Base-by-base conservation (phyloP, 1,140 invertebrate species). In the Calliopsis andreniformis region DNA sequence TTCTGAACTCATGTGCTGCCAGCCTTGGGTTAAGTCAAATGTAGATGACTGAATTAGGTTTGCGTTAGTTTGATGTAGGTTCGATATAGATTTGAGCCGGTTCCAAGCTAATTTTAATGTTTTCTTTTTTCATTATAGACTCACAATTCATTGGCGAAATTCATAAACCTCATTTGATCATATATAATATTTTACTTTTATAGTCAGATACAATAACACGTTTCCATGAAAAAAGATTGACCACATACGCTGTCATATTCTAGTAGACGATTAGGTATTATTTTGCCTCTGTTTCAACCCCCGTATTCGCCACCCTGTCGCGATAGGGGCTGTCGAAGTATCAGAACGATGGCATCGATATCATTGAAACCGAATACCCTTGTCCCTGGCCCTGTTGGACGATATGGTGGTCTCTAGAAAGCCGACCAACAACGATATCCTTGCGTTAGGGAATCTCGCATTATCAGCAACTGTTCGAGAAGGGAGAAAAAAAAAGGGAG, bases 291-390 rank as follows among this genome's bases (percentile, higher is more conserved):
- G 10, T 6, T 0, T 10, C n/a, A 18, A 20, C 20, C 2, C 18
- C 18, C 23, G n/a, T n/a, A 2, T 14, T 43, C 49, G 28, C 47
- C 42, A 69, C 68, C 64, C 80, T 72, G 64, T 58, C 71, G 63
- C 68, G 53, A 66, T 53, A 55, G 47, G 75, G 78, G 73, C 59
- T 66, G 82, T 32, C 58, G 53, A 77, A 71, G 56, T 73, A 83
- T 83, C 76, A 73, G 77, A 69, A 75, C 75, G 79, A 70, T 64
- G 85, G 82, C 73, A 80, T 84, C 75, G 83, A 87, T 87, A 87
- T 70, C 72, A 80, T 87, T 87, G 86, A 87, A 87, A 87, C 30
- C 53, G 49, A 72, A 87, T 86, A 87, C 66, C 75, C 83, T 84
- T 87, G 85, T 78, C 71, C 47, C 7, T 62, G 66, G 20, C 8